A percentile compares a stretch with the other conserved stretches of the same genome.
Evolutionary conservation across 37 sponge, comb jelly and placozoan genomes (phyloP).

Genomic region (Spongilla lacustris): DNA sequence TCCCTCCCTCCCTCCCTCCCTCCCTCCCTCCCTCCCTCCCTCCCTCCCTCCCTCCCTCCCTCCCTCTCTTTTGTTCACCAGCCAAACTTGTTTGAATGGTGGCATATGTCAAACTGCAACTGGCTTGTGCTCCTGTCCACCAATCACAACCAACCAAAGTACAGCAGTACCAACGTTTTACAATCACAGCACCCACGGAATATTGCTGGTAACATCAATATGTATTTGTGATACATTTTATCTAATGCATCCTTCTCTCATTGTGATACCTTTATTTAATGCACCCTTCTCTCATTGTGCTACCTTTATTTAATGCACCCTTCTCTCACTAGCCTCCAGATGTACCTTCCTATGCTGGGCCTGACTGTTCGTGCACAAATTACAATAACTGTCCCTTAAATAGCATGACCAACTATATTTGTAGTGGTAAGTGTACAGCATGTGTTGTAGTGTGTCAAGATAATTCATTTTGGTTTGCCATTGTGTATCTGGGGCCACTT

Average conservation of each 20-base stretch:
- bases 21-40: neutral
- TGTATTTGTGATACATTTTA: too few species aligned
- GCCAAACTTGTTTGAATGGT: constrained; percentile 6
- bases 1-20: constrained; percentile 20
- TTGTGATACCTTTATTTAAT: too few species aligned
- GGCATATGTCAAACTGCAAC: neutral
- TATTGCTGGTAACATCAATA: neutral
- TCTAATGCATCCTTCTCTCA: too few species aligned
- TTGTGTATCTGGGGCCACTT: too few species aligned
- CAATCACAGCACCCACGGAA: too few species aligned
- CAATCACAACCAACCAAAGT: too few species aligned
- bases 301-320: neutral
- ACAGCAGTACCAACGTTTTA: neutral
- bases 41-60: neutral
- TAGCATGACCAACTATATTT: too few species aligned
- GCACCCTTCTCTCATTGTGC: too few species aligned
- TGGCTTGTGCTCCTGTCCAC: neutral
- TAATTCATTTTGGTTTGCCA: too few species aligned
- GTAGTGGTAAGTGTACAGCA: too few species aligned
- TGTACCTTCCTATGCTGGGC: neutral
- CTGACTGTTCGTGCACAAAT: neutral
- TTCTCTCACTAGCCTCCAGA: neutral
- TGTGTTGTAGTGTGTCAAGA: too few species aligned
- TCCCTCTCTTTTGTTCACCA: neutral
- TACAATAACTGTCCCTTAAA: too few species aligned